Evolutionary conservation across 2,888 invertebrate species (phyloP).

Genomic region (Ptychoptera albimana): DNA sequence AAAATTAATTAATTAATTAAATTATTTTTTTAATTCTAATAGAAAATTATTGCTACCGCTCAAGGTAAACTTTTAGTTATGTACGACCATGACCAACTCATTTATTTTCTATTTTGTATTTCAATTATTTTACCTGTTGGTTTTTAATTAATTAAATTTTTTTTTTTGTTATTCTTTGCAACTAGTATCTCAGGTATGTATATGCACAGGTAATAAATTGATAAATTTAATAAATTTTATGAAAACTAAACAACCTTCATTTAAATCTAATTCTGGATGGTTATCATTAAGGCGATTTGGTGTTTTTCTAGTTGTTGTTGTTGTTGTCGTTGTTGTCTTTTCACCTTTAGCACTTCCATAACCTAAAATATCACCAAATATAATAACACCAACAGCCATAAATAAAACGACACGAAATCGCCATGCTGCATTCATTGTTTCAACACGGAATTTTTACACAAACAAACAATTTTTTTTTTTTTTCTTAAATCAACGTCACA

Average conservation of each 20-base stretch:
- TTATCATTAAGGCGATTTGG: constrained; percentile 25
- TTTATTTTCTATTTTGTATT: no score
- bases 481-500: not conserved
- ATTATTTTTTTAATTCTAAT: no score
- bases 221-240: not conserved
- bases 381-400: constrained; percentile 23
- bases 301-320: constrained; percentile 6
- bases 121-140: no score
- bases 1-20: no score
- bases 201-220: not conserved
- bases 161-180: no score
- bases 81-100: no score
- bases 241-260: constrained; percentile 20
- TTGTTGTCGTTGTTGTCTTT: constrained; percentile 18
- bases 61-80: no score
- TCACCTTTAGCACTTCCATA: constrained; percentile 25
- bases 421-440: constrained; percentile 27
- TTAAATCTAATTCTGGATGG: constrained; percentile 25
- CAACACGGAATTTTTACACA: not conserved
- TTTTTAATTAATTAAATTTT: no score
- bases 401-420: constrained; percentile 29
- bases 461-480: not conserved
- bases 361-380: constrained; percentile 29
- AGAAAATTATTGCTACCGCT: no score
- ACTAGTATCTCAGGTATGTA: not conserved